Base-by-base conservation (phyloP, 1,140 invertebrate species). In the Drosophila dunni region DNA sequence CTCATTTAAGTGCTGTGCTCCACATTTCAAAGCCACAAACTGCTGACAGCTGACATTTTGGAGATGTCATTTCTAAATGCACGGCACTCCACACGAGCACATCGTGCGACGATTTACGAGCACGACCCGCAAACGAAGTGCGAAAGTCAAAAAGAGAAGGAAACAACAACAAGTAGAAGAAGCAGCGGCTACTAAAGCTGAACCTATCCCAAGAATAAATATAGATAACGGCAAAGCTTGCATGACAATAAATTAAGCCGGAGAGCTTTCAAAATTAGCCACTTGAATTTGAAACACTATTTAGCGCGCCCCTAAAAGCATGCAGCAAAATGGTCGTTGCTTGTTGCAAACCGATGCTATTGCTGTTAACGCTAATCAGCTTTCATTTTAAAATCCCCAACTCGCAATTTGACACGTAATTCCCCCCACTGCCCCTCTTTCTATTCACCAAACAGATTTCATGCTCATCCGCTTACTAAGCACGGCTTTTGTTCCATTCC, bases 41-140 rank as follows among this genome's bases (percentile, higher is more conserved):
- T 79, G 76, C 79, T 88, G 82, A 86, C 72, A 82, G 78, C 70
- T 78, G 78, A 85, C 70, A 76, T 70, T 86, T 65, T 78, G 71
- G 57, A 74, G 71, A 63, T 80, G 71, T 78, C 77, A 79, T 68
- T 79, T 76, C 58, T 63, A 69, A 67, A 45, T 40, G 48, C 51
- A 66, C 69, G 40, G 45, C 38, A 56, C 33, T 60, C 46, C 61
- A 61, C 40, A 45, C 63, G 58, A 58, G 36, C n/a, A 60, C 45
- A 34, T 60, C 71, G 45, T 34, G 46, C 46, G 45, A 29, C 65
- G 60, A 71, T 85, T 81, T 75, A 84, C 74, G 69, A 78, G 60
- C 68, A 44, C 53, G 45, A 56, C 10, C 42, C 7, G 40, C 20
- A 29, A 34, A 42, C 78, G 67, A 68, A 76, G 77, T 76, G 72